Percentiles rank a stretch among this genome's conserved stretches.
Evolutionary conservation across 2,888 invertebrate genomes (phyloP).

Genomic region (Cyrtodaria siliqua): DNA sequence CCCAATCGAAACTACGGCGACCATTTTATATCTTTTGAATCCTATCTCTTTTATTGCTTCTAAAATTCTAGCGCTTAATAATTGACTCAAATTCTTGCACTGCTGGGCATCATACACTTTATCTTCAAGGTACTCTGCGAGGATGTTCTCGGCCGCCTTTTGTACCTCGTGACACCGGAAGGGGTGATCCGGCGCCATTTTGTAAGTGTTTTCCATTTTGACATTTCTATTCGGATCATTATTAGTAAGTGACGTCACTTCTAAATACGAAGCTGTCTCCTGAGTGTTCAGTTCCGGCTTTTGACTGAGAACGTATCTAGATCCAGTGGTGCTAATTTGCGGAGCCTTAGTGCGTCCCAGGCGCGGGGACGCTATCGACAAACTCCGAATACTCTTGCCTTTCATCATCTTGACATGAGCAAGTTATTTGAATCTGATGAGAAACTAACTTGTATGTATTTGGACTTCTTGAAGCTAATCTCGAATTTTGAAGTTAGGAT

Average conservation of each 20-base stretch:
- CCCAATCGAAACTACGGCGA: constrained; percentile 82
- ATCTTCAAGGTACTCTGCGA: constrained; percentile 66
- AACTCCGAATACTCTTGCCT: constrained; percentile 16
- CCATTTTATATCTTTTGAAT: constrained; percentile 78
- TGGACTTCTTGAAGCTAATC: too few species aligned
- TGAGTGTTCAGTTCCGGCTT: constrained; percentile 16
- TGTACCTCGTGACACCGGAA: constrained; percentile 59
- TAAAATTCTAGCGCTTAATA: constrained; percentile 75
- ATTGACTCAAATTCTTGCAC: constrained; percentile 77
- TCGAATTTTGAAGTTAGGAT: too few species aligned
- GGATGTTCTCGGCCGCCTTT: constrained; percentile 56
- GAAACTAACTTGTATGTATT: too few species aligned
- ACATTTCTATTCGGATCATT: constrained; percentile 37
- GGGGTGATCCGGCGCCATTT: constrained; percentile 53
- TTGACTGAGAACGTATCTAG: constrained; percentile 5
- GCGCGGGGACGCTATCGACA: constrained; percentile 10
- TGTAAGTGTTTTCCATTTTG: constrained; percentile 61
- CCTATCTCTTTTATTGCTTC: constrained; percentile 74
- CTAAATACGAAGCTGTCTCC: constrained; percentile 62
- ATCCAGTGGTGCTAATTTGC: constrained; percentile 1
- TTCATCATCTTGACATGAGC: neutral
- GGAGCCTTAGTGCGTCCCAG: constrained; percentile 3
- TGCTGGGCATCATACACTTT: constrained; percentile 71
- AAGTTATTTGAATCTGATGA: too few species aligned
- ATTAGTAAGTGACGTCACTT: constrained; percentile 59